phyloP scores from a whole-genome alignment of 2,888 invertebrate genomes.

The Chalcosyrphus nemorum region DNA sequence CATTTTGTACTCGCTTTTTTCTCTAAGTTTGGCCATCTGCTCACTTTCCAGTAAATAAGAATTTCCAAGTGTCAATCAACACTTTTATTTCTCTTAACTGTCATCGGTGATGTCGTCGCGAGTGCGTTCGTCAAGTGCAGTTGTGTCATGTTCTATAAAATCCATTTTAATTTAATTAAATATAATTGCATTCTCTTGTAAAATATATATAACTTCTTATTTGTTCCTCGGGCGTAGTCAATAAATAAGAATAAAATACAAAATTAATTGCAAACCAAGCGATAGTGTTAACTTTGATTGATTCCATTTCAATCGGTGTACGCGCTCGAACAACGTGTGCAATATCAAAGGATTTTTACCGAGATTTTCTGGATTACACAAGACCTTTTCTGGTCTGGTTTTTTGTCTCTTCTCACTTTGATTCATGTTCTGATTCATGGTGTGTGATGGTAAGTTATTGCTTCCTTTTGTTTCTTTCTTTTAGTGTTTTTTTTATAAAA shows the following conservation, averaged over 20 bases:
- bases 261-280: conserved; percentile 50
- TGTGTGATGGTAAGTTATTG: conserved; percentile 61
- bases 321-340: conserved; percentile 7
- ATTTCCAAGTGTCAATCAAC: conserved; percentile 17
- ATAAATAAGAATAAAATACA: conserved; percentile 6
- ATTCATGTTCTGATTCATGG: conserved; percentile 44
- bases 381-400: conserved; percentile 14
- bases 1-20: background rate
- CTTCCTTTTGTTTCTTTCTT: conserved; percentile 24
- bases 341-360: conserved; percentile 58
- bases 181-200: conserved; percentile 44
- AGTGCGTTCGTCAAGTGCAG: conserved; percentile 44
- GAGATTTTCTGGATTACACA: conserved; percentile 34
- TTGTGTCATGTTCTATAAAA: conserved; percentile 42
- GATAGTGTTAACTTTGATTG: conserved; percentile 67
- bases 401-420: background rate
- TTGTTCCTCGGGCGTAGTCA: conserved; percentile 15
- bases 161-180: conserved; percentile 15
- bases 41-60: background rate
- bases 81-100: too few species aligned
- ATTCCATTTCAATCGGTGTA: conserved; percentile 54
- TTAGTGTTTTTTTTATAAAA: conserved; percentile 29
- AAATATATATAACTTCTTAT: background rate
- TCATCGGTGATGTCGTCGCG: conserved; percentile 29
- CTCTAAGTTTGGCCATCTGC: background rate